phyloP scores from a whole-genome alignment of 2,113 vertebrate species.

The Pantherophis guttatus region DNA sequence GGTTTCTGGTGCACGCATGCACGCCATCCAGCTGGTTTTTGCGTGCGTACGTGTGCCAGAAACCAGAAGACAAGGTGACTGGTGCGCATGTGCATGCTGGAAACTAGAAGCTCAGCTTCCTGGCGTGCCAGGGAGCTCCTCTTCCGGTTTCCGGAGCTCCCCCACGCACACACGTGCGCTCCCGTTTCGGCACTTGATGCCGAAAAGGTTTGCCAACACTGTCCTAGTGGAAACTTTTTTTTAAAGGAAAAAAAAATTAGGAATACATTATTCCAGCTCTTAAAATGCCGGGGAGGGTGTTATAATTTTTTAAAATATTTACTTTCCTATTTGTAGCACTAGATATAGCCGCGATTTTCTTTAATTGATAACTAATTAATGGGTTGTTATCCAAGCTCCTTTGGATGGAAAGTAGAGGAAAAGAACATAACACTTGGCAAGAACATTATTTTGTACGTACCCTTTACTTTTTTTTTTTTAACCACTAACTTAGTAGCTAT shows the following conservation, averaged over 20 bases:
- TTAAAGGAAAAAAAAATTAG: slow-evolving; percentile 36
- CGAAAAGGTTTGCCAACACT: too few relatives aligned
- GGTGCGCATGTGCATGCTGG: too few relatives aligned
- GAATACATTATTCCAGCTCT: not conserved
- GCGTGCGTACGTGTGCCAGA: too few relatives aligned
- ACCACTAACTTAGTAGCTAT: not conserved
- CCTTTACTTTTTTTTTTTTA: not conserved
- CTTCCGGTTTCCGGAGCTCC: too few relatives aligned
- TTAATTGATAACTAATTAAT: not conserved
- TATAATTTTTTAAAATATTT: not conserved
- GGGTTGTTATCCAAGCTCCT: not conserved
- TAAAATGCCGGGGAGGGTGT: not conserved
- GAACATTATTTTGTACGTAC: not conserved
- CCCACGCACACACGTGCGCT: too few relatives aligned
- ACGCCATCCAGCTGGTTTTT: too few relatives aligned
- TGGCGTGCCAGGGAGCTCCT: too few relatives aligned
- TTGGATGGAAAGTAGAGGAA: not conserved
- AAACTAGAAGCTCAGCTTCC: too few relatives aligned
- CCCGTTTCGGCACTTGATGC: too few relatives aligned
- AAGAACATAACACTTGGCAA: not conserved
- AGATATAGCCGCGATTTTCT: not conserved
- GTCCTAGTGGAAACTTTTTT: slow-evolving; percentile 43
- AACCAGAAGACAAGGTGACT: too few relatives aligned
- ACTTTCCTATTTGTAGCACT: not conserved
- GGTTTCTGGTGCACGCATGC: too few relatives aligned